A percentile compares a stretch with the other conserved stretches of the same genome.
Conservation (phyloP, 2,797 vertebrate species). For the Crenuchus spilurus region DNA sequence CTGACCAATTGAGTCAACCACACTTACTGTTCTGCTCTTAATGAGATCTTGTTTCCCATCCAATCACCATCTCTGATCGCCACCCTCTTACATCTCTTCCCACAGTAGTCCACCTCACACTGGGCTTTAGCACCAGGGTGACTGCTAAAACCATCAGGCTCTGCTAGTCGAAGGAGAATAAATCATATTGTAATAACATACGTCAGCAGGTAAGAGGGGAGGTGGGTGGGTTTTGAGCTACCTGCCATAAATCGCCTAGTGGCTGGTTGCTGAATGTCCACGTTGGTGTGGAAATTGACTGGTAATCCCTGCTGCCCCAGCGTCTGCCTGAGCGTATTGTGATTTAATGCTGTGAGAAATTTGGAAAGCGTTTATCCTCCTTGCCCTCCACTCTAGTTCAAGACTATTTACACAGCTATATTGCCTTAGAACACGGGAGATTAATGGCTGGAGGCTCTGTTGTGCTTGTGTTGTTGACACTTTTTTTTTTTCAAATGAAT, state of each 20-base stretch:
- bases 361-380: slow-evolving; percentile 28
- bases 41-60: slow-evolving; percentile 18
- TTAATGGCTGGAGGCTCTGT: slow-evolving; percentile 11
- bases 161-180: slow-evolving; percentile 52
- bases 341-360: slow-evolving; percentile 56
- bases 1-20: slow-evolving; percentile 8
- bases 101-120: slow-evolving; percentile 27
- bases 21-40: slow-evolving; percentile 17
- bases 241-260: slow-evolving; percentile 65
- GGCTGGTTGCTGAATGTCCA: slow-evolving; percentile 44
- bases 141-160: slow-evolving; percentile 67
- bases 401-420: slow-evolving; percentile 34
- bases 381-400: slow-evolving; percentile 24
- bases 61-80: slow-evolving; percentile 5
- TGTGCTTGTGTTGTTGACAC: slow-evolving; percentile 10
- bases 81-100: slow-evolving; percentile 27
- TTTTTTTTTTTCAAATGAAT: neutral
- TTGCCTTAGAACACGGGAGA: slow-evolving; percentile 15
- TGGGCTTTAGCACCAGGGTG: slow-evolving; percentile 16
- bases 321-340: slow-evolving; percentile 28
- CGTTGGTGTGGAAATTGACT: slow-evolving; percentile 46
- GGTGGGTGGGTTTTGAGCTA: slow-evolving; percentile 49
- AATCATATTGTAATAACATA: slow-evolving; percentile 70
- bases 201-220: slow-evolving; percentile 63
- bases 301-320: slow-evolving; percentile 46